Evolutionary conservation across 2,888 invertebrate species (phyloP), one percentile per base, ranked within the genome.

Genomic region (Drosophila nigricruria): DNA sequence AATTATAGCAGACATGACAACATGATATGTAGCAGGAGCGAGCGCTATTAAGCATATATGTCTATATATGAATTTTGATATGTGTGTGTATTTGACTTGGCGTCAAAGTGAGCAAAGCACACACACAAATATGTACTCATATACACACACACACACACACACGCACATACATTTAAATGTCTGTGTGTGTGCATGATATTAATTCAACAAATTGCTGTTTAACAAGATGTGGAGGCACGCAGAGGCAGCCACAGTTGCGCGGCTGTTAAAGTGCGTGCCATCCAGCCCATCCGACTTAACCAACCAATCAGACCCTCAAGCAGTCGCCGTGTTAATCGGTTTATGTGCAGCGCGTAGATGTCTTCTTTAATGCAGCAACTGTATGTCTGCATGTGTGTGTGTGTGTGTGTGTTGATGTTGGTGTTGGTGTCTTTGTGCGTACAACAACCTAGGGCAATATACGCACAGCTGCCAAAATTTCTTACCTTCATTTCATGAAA

Each of bases 191-290:
- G 72, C 76, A 61, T 72, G 82, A 82, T 84, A 89, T 88, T 84
- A 86, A 86, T 86, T 89, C 89, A 88, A 89, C 85, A 86, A 86
- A 89, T 86, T 89, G 85, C 88, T 86, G 85, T 85, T 87, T 84
- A 84, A 84, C 84, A 84, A 84, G 89, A 79, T 83, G 84, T 68
- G 79, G 66, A 79, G 71, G 70, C 54, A 59, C 52, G 25, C 58
- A 38, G 34, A 56, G 66, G 81, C 83, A 86, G 83, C 79, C 81
- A 57, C 84, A 81, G 81, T 78, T 70, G 74, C 75, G 84, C 81
- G 87, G 76, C 81, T 72, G 76, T 76, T 80, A 74, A 77, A 77
- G 65, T 76, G 79, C 72, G 63, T 53, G 65, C 57, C 64, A 34
- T 43, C 60, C 50, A 27, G 27, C 5, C 18, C 36, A 36, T 8